Evolutionary conservation across 1,140 invertebrate genomes (phyloP).

Genomic region (Eumeta japonica): DNA sequence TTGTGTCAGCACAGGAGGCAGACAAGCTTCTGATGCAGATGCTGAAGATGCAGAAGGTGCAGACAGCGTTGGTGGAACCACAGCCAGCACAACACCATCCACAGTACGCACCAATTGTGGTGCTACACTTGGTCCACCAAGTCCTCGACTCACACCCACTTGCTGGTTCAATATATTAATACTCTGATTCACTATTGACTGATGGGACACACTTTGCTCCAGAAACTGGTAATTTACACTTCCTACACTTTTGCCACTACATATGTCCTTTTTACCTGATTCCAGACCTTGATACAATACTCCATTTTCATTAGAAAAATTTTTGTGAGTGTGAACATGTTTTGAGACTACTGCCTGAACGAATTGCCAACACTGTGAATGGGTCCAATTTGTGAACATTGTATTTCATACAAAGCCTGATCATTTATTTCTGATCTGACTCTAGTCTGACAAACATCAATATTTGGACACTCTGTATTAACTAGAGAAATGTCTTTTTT

Average conservation of each 20-base stretch:
- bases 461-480: too few species aligned
- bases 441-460: too few species aligned
- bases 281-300: too few species aligned
- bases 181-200: constrained; percentile 55
- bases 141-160: constrained; percentile 40
- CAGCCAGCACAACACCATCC: constrained; percentile 49
- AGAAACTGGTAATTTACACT: constrained; percentile 54
- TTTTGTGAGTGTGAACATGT: too few species aligned
- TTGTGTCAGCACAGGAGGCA: background rate
- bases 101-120: constrained; percentile 48
- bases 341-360: too few species aligned
- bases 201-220: constrained; percentile 54
- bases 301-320: too few species aligned
- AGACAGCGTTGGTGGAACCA: constrained; percentile 41
- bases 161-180: constrained; percentile 56
- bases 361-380: too few species aligned
- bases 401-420: too few species aligned
- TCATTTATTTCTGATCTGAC: too few species aligned
- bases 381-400: too few species aligned
- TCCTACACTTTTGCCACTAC: constrained; percentile 2
- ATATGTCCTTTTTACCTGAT: constrained; percentile 8
- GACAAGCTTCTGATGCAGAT: too few species aligned
- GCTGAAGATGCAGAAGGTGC: constrained; percentile 23
- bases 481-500: background rate
- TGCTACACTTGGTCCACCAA: constrained; percentile 32